A percentile compares a stretch with the other conserved stretches of the same genome.
Evolutionary conservation across 2,113 vertebrate species (phyloP).

Genomic region (Hylia prasina): DNA sequence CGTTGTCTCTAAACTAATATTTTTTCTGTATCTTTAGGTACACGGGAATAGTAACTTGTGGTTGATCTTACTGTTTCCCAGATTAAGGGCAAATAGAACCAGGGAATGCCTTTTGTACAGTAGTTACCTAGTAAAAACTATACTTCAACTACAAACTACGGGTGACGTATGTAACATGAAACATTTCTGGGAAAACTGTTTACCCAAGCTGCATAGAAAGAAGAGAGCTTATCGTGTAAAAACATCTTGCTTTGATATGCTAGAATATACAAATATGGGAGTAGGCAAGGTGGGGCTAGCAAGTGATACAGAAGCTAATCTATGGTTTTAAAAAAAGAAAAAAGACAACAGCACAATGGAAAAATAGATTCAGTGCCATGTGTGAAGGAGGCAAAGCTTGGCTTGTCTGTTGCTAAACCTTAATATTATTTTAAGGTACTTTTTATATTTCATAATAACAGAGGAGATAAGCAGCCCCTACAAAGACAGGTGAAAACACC

Average conservation of each 20-base stretch:
- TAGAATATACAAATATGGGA: conserved; percentile 47
- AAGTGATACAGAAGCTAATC: conserved; percentile 34
- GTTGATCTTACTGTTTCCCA: neutral
- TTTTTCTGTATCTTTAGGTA: conserved; percentile 31
- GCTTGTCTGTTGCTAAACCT: neutral
- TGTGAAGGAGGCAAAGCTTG: neutral
- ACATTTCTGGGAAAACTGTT: conserved; percentile 26
- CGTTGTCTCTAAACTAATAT: conserved; percentile 22
- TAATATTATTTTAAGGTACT: neutral
- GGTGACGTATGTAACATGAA: neutral
- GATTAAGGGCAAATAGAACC: conserved; percentile 31
- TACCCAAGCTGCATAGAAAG: neutral
- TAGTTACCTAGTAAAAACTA: neutral
- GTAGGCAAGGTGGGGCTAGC: conserved; percentile 16
- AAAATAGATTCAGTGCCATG: neutral
- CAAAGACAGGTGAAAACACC: neutral
- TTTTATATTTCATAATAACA: neutral
- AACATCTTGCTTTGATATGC: conserved; percentile 38
- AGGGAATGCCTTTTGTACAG: conserved; percentile 24
- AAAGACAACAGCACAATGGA: neutral
- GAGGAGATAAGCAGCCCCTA: neutral
- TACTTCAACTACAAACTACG: neutral
- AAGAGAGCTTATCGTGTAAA: conserved; percentile 45
- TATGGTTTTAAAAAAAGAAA: neutral
- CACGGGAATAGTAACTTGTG: neutral